Evolutionary conservation across 2,797 vertebrate genomes (phyloP), one percentile per base, ranked within the genome.

Genomic region (Dicrostonyx torquatus): DNA sequence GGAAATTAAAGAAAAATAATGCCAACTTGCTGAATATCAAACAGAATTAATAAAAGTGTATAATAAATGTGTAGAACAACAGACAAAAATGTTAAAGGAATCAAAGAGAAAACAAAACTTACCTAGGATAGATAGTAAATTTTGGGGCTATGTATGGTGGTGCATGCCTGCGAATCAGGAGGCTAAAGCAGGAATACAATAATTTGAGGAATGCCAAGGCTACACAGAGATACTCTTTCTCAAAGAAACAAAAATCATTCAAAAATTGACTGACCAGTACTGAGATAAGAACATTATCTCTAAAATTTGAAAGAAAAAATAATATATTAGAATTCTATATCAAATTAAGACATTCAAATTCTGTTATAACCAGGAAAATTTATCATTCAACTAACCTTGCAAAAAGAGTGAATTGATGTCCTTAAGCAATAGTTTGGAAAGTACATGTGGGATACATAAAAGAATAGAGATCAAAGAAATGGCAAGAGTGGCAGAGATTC

Each of bases 391-490:
- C 64, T 86, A 94, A 82, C 14, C 68, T 77, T 91, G 85, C 8
- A 92, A 34, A 91, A 96, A 93, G n/a, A 94, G 73, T 50, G 37
- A 90, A 94, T 77, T 37, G 10, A 43, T 87, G 15, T 72, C 6
- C 43, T 90, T 80, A 62, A 87, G 53, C 34, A 93, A 73, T 90
- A 82, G 84, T 88, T 26, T n/a, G 72, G 10, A 94, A 87, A 10
- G 2, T 78, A 79, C 1, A 22, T 31, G 24, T 75, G 94, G 31
- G n/a, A 79, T 85, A 93, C n/a, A 92, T 89, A 70, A 80, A 43
- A 53, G 31, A 89, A 64, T 34, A 40, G 40, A 75, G 17, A 43
- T 5, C 68, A 87, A 95, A 93, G 37, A 84, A 86, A 48, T 58
- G 53, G 6, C 70, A 55, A 91, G 45, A 70, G 80, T 84, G 29